Evolutionary conservation across 2,113 vertebrate genomes (phyloP), one percentile per base, ranked within the genome.

Genomic region (Hystrix cristata): DNA sequence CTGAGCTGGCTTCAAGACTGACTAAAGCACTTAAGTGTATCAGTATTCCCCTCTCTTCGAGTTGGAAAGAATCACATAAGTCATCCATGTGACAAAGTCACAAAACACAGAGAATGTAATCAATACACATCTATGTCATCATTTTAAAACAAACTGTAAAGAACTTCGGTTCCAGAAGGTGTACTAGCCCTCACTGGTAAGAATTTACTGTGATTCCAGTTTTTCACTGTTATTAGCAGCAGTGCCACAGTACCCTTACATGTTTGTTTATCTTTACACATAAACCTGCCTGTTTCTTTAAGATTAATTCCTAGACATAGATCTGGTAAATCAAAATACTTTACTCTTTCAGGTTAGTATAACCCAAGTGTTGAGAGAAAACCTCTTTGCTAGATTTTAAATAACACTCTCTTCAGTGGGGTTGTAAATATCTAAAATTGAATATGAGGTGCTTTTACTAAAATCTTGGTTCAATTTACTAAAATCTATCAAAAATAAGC

Each of bases 311-410:
- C 46, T 80, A 81, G 31, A 57, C 8, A 62, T 19, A 81, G 48
- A 82, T 55, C 78, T 64, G 60, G 29, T 72, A 14, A 38, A 23
- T 81, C 48, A 84, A 71, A 92, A 83, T 55, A 81, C 43, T 89
- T 96, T 55, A 79, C 43, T 91, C 83, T 78, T 87, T 84, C 27
- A 87, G 57, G 81, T 84, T 80, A 83, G 27, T n/a, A 74, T 95
- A 71, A 95, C 9, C n/a, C n/a, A 83, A 64, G n/a, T 12, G 18
- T 85, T 64, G n/a, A 51, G 53, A 83, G 51, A 69, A 69, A 93
- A 76, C 3, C 3, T 76, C 15, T 94, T 96, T 76, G 31, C 53
- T 82, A 48, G 57, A 46, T 83, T 53, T 21, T 60, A 79, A 93
- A 51, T 79, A 82, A 78, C 43, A 64, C 14, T 88, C 31, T 74